Percentiles rank a stretch among this genome's conserved stretches.
phyloP scores from a whole-genome alignment of 2,113 vertebrate species.

The Gadus chalcogrammus region DNA sequence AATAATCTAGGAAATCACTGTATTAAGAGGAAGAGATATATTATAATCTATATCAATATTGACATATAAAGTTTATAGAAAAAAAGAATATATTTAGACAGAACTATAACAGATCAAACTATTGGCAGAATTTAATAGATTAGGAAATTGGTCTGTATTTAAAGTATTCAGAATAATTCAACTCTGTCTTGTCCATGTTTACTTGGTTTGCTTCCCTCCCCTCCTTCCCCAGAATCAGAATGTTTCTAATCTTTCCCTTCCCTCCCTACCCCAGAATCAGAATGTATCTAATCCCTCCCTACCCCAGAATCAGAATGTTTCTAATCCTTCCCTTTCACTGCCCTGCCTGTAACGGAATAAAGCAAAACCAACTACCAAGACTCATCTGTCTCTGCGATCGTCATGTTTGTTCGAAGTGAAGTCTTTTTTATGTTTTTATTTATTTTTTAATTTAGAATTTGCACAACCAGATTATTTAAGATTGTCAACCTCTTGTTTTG shows the following conservation, averaged over 20 bases:
- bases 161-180: conserved; percentile 59
- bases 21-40: conserved; percentile 67
- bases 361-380: conserved; percentile 57
- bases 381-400: conserved; percentile 15
- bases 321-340: conserved; percentile 54
- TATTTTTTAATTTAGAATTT: too few species aligned
- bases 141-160: conserved; percentile 63
- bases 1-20: conserved; percentile 63
- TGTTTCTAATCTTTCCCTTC: conserved; percentile 67
- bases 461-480: too few species aligned
- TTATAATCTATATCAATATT: conserved; percentile 67
- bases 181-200: conserved; percentile 71
- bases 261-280: conserved; percentile 64
- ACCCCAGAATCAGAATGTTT: conserved; percentile 74
- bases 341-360: conserved; percentile 75
- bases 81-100: conserved; percentile 50
- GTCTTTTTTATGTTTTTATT: too few species aligned
- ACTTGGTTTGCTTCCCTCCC: conserved; percentile 68
- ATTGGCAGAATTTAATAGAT: conserved; percentile 47
- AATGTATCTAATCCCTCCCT: conserved; percentile 71
- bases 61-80: conserved; percentile 38
- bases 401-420: not conserved
- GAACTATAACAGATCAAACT: conserved; percentile 59
- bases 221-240: conserved; percentile 69
- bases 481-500: too few species aligned